phyloP scores from a whole-genome alignment of 2,113 vertebrate genomes.

The Xiphophorus maculatus region DNA sequence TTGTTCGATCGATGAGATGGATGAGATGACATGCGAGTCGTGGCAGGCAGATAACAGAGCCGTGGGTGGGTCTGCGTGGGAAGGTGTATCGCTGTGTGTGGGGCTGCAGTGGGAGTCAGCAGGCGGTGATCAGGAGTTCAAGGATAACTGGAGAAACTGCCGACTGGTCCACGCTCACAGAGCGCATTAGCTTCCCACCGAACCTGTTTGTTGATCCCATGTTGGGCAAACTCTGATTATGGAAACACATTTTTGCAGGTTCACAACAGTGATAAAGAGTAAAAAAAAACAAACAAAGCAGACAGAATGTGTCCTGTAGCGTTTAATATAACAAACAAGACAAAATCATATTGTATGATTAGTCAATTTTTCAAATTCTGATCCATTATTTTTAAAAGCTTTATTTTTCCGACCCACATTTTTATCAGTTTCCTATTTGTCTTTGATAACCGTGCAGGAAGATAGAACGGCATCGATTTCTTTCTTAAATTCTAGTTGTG shows the following conservation, averaged over 20 bases:
- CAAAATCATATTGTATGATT: too few species aligned
- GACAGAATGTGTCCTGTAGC: too few species aligned
- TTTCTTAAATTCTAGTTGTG: too few species aligned
- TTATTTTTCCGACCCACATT: neutral
- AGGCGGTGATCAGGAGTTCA: slow-evolving; percentile 24
- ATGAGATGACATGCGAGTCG: slow-evolving; percentile 40
- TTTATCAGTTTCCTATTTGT: too few species aligned
- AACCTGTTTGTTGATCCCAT: neutral
- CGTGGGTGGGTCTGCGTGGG: slow-evolving; percentile 42
- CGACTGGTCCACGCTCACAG: neutral
- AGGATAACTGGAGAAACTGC: slow-evolving; percentile 29
- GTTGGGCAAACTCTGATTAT: too few species aligned
- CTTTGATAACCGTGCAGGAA: too few species aligned
- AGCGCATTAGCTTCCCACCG: neutral
- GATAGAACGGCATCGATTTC: too few species aligned
- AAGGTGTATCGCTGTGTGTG: slow-evolving; percentile 8
- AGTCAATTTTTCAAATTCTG: too few species aligned
- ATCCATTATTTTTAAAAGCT: neutral
- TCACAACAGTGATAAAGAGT: too few species aligned
- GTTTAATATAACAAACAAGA: too few species aligned
- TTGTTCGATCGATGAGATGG: slow-evolving; percentile 31
- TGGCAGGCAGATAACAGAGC: neutral
- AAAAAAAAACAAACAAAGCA: too few species aligned
- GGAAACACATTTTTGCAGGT: too few species aligned
- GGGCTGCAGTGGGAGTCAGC: neutral